Conservation (phyloP, 2,113 vertebrate species). For the Amblyopsis rosae region DNA sequence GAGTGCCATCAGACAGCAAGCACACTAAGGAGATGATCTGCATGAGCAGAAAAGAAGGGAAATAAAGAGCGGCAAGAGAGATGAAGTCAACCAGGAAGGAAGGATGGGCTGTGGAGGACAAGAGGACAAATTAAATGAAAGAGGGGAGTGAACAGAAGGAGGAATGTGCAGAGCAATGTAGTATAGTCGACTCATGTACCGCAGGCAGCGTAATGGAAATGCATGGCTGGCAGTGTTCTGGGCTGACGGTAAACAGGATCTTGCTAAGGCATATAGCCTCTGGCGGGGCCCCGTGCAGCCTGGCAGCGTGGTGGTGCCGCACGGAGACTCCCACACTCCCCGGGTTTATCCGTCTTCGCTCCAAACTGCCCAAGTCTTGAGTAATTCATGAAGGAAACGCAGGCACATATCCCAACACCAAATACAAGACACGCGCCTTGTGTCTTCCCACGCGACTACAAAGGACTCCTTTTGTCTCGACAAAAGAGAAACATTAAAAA, state of each 20-base stretch:
- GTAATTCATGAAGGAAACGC: constrained; percentile 75
- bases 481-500: constrained; percentile 49
- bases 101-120: not conserved
- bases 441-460: constrained; percentile 71
- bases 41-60: constrained; percentile 7
- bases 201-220: constrained; percentile 79
- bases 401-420: constrained; percentile 70
- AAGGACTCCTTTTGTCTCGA: constrained; percentile 74
- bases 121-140: constrained; percentile 26
- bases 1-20: constrained; percentile 12
- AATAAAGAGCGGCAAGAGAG: constrained; percentile 2
- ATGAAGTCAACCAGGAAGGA: constrained; percentile 17
- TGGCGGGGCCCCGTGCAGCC: constrained; percentile 70
- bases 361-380: constrained; percentile 66
- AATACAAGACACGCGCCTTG: constrained; percentile 76
- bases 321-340: constrained; percentile 55
- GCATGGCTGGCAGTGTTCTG: constrained; percentile 77
- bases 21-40: not conserved
- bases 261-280: constrained; percentile 83
- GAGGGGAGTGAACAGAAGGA: constrained; percentile 48
- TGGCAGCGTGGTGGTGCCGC: constrained; percentile 41
- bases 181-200: constrained; percentile 58
- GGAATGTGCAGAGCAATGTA: constrained; percentile 55
- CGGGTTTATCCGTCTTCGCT: constrained; percentile 58
- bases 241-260: constrained; percentile 83